These are phyloP conservation scores for Glomeris marginata DNA, from an alignment of 2,888 invertebrate species.

Conservation along the genomic window DNA sequence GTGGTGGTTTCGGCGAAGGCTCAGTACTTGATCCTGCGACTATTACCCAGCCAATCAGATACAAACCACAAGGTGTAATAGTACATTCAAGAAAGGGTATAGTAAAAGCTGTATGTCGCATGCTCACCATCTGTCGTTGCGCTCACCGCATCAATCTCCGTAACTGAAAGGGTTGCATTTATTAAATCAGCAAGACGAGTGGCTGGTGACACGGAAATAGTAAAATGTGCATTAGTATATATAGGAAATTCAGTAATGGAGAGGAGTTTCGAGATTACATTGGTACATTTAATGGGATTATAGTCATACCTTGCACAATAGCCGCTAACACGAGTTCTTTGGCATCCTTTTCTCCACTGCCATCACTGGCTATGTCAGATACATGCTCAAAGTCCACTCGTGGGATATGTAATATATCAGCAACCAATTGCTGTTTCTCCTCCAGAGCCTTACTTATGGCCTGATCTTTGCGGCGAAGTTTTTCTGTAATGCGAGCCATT, in stretches of 20 bases:
- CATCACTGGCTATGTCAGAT: slow-evolving; percentile 45
- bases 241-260: not conserved
- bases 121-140: slow-evolving; percentile 28
- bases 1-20: slow-evolving; percentile 26
- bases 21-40: not conserved
- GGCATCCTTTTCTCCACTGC: slow-evolving; percentile 42
- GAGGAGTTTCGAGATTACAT: not conserved
- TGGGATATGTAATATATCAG: slow-evolving; percentile 59
- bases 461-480: slow-evolving; percentile 54
- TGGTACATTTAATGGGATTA: not conserved
- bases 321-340: slow-evolving; percentile 53
- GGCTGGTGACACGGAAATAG: slow-evolving; percentile 26
- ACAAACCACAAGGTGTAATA: not conserved
- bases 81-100: slow-evolving; percentile 18
- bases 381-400: slow-evolving; percentile 50
- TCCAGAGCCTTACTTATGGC: slow-evolving; percentile 49
- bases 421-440: slow-evolving; percentile 58
- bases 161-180: slow-evolving; percentile 41
- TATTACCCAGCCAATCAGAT: not conserved
- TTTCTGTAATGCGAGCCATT: slow-evolving; percentile 38
- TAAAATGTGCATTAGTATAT: slow-evolving; percentile 6
- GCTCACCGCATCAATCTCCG: slow-evolving; percentile 39
- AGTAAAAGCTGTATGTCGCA: not conserved
- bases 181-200: slow-evolving; percentile 40
- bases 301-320: slow-evolving; percentile 44